These are phyloP conservation scores for Penelope pileata DNA, from an alignment of 2,113 vertebrate genomes.

Conservation along the genomic window DNA sequence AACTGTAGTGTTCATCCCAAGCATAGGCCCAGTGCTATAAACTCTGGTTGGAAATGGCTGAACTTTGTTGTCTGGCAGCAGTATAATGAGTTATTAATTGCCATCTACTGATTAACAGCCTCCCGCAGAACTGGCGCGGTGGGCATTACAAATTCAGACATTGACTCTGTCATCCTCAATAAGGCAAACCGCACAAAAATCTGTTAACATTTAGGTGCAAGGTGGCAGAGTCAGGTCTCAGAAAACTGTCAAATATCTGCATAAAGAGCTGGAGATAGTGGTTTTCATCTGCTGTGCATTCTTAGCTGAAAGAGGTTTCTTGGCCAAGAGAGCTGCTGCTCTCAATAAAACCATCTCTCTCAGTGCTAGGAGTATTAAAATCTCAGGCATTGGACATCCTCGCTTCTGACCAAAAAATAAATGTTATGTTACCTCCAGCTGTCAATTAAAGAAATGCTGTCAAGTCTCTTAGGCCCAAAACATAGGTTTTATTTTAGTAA, in stretches of 20 bases:
- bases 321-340: slow-evolving; percentile 24
- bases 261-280: neutral
- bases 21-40: neutral
- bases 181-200: slow-evolving; percentile 37
- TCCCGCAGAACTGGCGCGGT: neutral
- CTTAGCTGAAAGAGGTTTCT: neutral
- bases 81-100: neutral
- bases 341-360: neutral
- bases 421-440: neutral
- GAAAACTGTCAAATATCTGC: neutral
- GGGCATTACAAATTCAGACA: neutral
- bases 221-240: slow-evolving; percentile 6
- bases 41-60: slow-evolving; percentile 15
- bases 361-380: neutral
- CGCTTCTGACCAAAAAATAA: neutral
- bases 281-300: slow-evolving; percentile 2
- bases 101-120: neutral
- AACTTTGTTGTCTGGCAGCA: neutral
- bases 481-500: slow-evolving; percentile 24
- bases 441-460: slow-evolving; percentile 9
- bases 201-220: neutral
- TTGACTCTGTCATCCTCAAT: slow-evolving; percentile 20
- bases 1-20: neutral
- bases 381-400: neutral
- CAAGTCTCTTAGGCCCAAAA: slow-evolving; percentile 1